phyloP scores from a whole-genome alignment of 2,113 vertebrate species.

The Cygnus atratus region DNA sequence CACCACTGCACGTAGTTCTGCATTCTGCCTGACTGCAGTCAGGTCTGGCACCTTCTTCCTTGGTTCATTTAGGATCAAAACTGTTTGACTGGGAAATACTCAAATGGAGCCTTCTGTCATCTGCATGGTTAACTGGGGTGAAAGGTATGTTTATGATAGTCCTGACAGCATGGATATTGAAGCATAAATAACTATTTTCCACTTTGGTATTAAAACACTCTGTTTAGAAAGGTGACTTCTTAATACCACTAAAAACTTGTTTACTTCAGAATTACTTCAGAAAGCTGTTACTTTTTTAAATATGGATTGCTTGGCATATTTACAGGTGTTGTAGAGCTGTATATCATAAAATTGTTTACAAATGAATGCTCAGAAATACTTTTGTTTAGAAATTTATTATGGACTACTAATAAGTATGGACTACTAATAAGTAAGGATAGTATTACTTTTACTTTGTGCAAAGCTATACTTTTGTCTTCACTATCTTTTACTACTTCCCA shows the following conservation, averaged over 20 bases:
- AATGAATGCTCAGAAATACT: not conserved
- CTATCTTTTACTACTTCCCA: not conserved
- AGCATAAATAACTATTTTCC: not conserved
- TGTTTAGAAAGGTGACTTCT: not conserved
- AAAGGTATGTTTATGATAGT: not conserved
- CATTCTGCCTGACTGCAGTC: not conserved
- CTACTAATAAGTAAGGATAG: not conserved
- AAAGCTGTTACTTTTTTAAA: not conserved
- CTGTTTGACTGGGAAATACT: not conserved
- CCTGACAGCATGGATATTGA: not conserved
- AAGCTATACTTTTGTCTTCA: not conserved
- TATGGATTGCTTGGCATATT: not conserved
- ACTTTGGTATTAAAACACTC: not conserved
- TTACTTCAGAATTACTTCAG: not conserved
- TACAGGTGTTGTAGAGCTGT: not conserved
- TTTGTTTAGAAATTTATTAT: not conserved
- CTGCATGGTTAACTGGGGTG: fast-evolving
- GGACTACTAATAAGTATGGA: fast-evolving
- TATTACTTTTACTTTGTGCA: not conserved
- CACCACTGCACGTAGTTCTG: fast-evolving
- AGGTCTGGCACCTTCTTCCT: not conserved
- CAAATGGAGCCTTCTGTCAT: not conserved
- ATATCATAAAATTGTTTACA: not conserved
- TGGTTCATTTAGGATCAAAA: not conserved
- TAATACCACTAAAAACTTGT: not conserved